phyloP scores from a whole-genome alignment of 2,888 invertebrate genomes.

The Acanthosoma haemorrhoidale region DNA sequence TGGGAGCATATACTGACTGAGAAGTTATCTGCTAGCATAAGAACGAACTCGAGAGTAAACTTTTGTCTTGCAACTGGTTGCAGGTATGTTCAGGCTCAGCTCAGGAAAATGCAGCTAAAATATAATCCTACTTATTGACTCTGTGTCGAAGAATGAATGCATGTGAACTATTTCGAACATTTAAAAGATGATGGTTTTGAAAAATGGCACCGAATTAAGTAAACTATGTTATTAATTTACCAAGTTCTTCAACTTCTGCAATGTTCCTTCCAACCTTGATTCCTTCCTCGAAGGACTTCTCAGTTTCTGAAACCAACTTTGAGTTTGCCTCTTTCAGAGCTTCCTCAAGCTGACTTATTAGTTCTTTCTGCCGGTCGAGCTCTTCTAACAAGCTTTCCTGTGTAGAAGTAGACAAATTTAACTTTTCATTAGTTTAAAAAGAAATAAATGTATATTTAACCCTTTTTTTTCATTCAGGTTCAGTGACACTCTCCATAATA shows the following conservation, averaged over 20 bases:
- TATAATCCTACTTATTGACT: too few species aligned
- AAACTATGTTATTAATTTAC: too few species aligned
- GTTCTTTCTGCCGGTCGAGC: not conserved
- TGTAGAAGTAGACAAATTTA: not conserved
- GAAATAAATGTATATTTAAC: too few species aligned
- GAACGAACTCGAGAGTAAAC: too few species aligned
- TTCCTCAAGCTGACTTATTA: not conserved
- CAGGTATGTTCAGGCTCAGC: too few species aligned
- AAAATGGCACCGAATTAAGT: too few species aligned
- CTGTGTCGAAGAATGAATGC: too few species aligned
- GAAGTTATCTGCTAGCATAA: too few species aligned
- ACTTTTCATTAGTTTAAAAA: not conserved
- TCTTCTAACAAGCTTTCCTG: not conserved
- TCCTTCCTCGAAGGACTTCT: slow-evolving; percentile 15
- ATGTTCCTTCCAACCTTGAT: slow-evolving; percentile 13
- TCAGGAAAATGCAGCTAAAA: too few species aligned
- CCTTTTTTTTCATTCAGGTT: not conserved
- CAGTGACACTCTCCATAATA: not conserved
- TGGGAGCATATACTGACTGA: too few species aligned
- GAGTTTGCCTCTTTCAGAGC: slow-evolving; percentile 4
- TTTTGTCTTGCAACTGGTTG: too few species aligned
- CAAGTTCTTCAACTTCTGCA: slow-evolving; percentile 22
- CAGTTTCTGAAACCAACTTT: not conserved
- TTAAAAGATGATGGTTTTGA: not conserved
- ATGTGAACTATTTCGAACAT: too few species aligned